These are phyloP conservation scores for Drosophila pegasa DNA, from an alignment of 2,888 invertebrate species.

Conservation along the genomic window DNA sequence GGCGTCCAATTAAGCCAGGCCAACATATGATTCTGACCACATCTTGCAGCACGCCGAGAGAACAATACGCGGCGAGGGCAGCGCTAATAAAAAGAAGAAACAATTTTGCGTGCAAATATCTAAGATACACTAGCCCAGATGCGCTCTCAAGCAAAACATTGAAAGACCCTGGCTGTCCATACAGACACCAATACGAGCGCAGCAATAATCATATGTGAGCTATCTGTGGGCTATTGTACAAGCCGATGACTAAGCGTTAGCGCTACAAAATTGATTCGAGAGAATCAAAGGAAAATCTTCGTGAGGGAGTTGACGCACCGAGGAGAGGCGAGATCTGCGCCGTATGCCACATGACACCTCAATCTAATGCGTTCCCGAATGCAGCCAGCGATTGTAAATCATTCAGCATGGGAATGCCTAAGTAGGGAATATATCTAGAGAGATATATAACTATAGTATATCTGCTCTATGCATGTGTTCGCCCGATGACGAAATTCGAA, in stretches of 20 bases:
- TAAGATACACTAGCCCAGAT: conserved; percentile 84
- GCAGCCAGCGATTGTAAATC: conserved; percentile 62
- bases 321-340: conserved; percentile 23
- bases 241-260: conserved; percentile 70
- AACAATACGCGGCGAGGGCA: conserved; percentile 44
- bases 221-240: conserved; percentile 59
- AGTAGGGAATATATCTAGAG: conserved; percentile 21
- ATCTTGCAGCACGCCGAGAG: conserved; percentile 72
- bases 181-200: conserved; percentile 27
- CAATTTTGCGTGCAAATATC: conserved; percentile 84
- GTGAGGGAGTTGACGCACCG: conserved; percentile 8
- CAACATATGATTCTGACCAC: conserved; percentile 41
- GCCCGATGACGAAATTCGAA: conserved; percentile 77
- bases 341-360: conserved; percentile 42
- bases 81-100: conserved; percentile 58
- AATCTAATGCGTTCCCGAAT: conserved; percentile 61
- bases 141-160: conserved; percentile 82
- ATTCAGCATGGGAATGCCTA: conserved; percentile 35
- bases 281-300: conserved; percentile 8
- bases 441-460: conserved; percentile 4
- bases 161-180: conserved; percentile 82
- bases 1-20: conserved; percentile 35
- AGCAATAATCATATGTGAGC: conserved; percentile 41
- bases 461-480: conserved; percentile 14
- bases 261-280: conserved; percentile 46